These are phyloP conservation scores for Xanthia togata DNA, from an alignment of 2,888 invertebrate species.

Conservation along the genomic window DNA sequence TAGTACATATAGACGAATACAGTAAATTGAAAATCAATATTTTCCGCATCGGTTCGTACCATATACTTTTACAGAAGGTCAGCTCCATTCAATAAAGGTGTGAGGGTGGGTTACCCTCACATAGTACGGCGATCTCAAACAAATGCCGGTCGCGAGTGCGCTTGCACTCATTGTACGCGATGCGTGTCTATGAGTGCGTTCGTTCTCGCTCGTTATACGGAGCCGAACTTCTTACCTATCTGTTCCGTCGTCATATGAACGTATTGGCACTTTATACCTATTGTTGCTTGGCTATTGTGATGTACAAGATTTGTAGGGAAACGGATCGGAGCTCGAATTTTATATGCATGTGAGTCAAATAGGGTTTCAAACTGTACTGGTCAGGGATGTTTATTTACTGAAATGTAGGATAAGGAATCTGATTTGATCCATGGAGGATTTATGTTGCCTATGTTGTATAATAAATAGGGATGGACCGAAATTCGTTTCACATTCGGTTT, in stretches of 20 bases:
- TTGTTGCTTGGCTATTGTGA: constrained; percentile 41
- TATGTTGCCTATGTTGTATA: not conserved
- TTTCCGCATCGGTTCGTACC: constrained; percentile 15
- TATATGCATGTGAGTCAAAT: constrained; percentile 18
- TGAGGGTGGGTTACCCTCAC: too few relatives aligned
- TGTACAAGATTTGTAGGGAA: constrained; percentile 37
- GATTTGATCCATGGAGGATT: not conserved
- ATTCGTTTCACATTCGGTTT: too few relatives aligned
- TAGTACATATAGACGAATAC: constrained; percentile 16
- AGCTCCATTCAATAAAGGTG: too few relatives aligned
- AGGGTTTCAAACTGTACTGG: not conserved
- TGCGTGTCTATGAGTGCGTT: not conserved
- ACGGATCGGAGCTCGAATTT: constrained; percentile 20
- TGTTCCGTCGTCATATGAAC: not conserved
- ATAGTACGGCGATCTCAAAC: not conserved
- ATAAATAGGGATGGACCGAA: not conserved
- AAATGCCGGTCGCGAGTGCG: not conserved
- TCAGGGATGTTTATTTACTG: constrained; percentile 21
- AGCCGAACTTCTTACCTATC: not conserved
- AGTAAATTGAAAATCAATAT: constrained; percentile 61
- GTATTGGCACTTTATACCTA: constrained; percentile 41
- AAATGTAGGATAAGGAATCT: not conserved
- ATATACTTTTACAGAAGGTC: not conserved
- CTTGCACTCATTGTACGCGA: not conserved
- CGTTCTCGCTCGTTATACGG: not conserved